A percentile compares a stretch with the other conserved stretches of the same genome.
phyloP scores from a whole-genome alignment of 2,888 invertebrate genomes.

The Yponomeuta plumbellus region DNA sequence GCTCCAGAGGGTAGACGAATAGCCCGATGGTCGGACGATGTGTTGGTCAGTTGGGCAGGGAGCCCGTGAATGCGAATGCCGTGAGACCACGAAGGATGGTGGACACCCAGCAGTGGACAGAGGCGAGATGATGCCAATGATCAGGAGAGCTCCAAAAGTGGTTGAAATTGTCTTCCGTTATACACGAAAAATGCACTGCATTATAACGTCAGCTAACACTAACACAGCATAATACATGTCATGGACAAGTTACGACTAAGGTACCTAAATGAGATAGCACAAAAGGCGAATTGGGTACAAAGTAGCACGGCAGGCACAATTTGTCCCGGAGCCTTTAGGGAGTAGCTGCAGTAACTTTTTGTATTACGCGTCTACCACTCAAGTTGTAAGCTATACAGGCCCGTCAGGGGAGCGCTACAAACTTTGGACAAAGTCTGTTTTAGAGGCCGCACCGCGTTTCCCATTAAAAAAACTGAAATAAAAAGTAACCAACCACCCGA shows the following conservation, averaged over 20 bases:
- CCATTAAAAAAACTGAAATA: conserved; percentile 34
- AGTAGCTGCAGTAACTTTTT: conserved; percentile 40
- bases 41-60: too few species aligned
- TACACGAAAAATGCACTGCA: background rate
- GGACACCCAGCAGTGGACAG: too few species aligned
- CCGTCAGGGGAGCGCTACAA: conserved; percentile 48
- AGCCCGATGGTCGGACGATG: too few species aligned
- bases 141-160: too few species aligned
- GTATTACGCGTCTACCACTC: conserved; percentile 39
- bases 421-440: conserved; percentile 52
- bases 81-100: too few species aligned
- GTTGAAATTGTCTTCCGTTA: too few species aligned
- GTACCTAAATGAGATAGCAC: background rate
- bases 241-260: background rate
- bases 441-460: conserved; percentile 35
- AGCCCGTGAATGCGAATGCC: too few species aligned
- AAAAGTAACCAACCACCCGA: too few species aligned
- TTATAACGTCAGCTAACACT: background rate
- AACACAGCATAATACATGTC: background rate
- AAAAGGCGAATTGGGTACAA: background rate
- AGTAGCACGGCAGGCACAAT: conserved; percentile 13
- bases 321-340: conserved; percentile 31
- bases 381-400: conserved; percentile 35
- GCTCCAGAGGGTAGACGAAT: too few species aligned
- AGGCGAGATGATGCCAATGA: too few species aligned